Evolutionary conservation across 2,888 invertebrate genomes (phyloP).

Genomic region (Eupithecia dodoneata): DNA sequence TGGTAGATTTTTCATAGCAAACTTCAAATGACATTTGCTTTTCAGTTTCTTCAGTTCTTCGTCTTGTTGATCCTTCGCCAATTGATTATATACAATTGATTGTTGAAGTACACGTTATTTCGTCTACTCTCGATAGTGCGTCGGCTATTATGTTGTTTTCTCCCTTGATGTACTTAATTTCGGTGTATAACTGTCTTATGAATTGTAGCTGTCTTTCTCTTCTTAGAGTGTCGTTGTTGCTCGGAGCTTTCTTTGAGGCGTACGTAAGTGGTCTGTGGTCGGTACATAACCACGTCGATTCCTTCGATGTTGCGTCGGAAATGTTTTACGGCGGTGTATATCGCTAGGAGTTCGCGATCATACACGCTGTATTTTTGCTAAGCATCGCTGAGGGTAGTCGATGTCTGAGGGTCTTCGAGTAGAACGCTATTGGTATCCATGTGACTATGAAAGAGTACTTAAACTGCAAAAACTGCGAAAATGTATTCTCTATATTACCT

Average conservation of each 20-base stretch:
- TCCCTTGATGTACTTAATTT: no score
- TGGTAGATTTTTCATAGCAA: no score
- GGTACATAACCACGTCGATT: not conserved
- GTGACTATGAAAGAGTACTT: no score
- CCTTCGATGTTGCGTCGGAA: not conserved
- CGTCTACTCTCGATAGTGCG: no score
- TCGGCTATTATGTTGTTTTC: no score
- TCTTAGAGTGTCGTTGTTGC: not conserved
- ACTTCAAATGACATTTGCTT: no score
- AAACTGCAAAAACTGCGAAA: no score
- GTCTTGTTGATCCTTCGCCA: no score
- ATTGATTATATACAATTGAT: no score
- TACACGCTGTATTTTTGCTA: not conserved
- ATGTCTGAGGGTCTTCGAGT: not conserved
- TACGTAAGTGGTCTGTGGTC: not conserved
- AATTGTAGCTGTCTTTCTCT: not conserved
- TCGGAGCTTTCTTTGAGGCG: no score
- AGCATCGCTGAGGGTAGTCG: not conserved
- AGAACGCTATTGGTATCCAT: not conserved
- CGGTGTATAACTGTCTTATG: not conserved
- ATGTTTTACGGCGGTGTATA: not conserved
- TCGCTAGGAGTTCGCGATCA: not conserved
- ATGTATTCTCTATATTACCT: no score
- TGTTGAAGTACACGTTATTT: not conserved
- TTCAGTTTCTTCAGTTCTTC: no score